Evolutionary conservation across 2,113 vertebrate species (phyloP), one percentile per base, ranked within the genome.

Genomic region (Oreotrochilus melanogaster): DNA sequence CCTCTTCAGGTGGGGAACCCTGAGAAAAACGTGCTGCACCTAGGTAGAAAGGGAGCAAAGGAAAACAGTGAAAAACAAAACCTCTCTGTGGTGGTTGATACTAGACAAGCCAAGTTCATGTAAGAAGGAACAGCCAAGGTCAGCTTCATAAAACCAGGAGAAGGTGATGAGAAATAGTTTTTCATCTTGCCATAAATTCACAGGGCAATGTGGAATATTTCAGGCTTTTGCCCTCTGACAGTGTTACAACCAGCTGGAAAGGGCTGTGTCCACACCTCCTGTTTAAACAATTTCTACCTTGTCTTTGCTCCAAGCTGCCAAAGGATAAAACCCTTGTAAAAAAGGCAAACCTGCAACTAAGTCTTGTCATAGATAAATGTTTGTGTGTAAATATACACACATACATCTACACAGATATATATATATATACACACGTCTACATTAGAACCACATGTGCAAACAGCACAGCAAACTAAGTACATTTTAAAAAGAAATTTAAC

Each of bases 91-190:
- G 14, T 58, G 33, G 21, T 31, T 48, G 24, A 50, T 43, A n/a
- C 14, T 31, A 14, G 58, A 66, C 45, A 81, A 87, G 33, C 5
- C 48, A 79, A 83, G 53, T 45, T 73, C 51, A 45, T 12, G 43
- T 17, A 11, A 81, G 37, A 86, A 85, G 13, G 21, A 82, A 4
- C 27, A 85, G 39, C 15, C 50, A 79, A 69, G 18, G 76, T 86
- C 76, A 84, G 23, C 67, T 89, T 79, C 64, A 76, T 43, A 83
- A 93, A 94, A 57, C 18, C 15, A 58, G 27, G 11, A 66, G 33
- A 89, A 53, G 45, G 27, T 50, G 14, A 78, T 9, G 9, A 78
- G 57, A 91, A 91, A 60, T 27, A 6, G 0, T 14, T 84, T 70
- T 74, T 53, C 13, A 81, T 85, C 48, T 62, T 74, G 42, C 72